These are phyloP conservation scores for Heteropelma amictum DNA, from an alignment of 2,888 invertebrate species.

Conservation along the genomic window DNA sequence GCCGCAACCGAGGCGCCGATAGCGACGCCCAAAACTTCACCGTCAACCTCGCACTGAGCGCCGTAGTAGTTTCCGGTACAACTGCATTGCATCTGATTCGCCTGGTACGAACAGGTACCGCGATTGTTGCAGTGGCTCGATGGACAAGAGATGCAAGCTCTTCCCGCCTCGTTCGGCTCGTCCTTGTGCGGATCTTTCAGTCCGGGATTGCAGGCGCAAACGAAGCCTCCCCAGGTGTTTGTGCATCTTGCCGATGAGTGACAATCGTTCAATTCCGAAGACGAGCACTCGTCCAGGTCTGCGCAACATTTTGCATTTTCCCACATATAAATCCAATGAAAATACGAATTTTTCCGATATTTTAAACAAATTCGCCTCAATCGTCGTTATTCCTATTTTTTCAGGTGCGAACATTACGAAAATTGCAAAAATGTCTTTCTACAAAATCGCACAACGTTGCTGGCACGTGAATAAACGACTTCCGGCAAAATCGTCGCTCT, in stretches of 20 bases:
- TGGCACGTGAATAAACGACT: no score
- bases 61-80: conserved; percentile 94
- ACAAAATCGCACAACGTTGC: no score
- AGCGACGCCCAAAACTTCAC: conserved; percentile 94
- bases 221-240: conserved; percentile 91
- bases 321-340: neutral
- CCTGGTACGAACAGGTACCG: conserved; percentile 90
- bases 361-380: neutral
- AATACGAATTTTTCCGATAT: neutral
- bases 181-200: conserved; percentile 87
- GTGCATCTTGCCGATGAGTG: conserved; percentile 87
- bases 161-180: conserved; percentile 84
- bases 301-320: conserved; percentile 36
- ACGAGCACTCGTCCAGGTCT: conserved; percentile 93
- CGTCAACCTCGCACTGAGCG: conserved; percentile 92
- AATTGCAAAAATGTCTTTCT: no score
- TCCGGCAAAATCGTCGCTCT: no score
- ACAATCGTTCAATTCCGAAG: conserved; percentile 90
- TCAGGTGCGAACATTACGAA: no score
- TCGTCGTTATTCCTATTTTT: no score
- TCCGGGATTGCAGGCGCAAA: conserved; percentile 86
- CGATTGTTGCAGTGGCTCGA: conserved; percentile 89
- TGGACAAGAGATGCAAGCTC: conserved; percentile 88
- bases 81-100: conserved; percentile 86
- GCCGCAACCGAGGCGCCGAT: conserved; percentile 94